These are phyloP conservation scores for Chaetorhynchus papuensis DNA, from an alignment of 2,113 vertebrate genomes.

Conservation along the genomic window DNA sequence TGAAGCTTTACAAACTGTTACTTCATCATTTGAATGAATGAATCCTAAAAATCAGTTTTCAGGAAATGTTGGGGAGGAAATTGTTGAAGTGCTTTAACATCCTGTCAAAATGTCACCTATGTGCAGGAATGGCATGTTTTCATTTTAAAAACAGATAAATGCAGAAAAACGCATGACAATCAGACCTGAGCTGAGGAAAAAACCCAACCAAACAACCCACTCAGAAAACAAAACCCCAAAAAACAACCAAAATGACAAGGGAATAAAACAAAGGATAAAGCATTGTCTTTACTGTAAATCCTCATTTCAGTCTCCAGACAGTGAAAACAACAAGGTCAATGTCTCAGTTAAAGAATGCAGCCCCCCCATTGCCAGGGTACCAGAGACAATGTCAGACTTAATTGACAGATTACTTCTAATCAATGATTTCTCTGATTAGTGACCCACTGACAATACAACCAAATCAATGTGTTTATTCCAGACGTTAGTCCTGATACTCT, in stretches of 20 bases:
- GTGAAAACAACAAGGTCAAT: neutral
- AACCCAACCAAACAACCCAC: neutral
- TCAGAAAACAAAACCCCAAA: neutral
- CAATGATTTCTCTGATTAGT: conserved; percentile 54
- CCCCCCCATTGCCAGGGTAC: neutral
- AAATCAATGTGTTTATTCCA: conserved; percentile 55
- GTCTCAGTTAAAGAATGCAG: neutral
- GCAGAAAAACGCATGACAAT: neutral
- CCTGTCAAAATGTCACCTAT: neutral
- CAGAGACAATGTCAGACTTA: conserved; percentile 5
- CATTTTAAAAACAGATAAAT: neutral
- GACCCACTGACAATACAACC: conserved; percentile 12
- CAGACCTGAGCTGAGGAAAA: neutral
- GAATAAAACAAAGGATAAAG: neutral
- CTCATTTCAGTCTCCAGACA: neutral
- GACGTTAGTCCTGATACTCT: neutral
- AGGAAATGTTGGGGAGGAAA: neutral
- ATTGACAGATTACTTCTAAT: conserved; percentile 58
- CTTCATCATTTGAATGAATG: neutral
- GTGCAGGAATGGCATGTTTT: neutral
- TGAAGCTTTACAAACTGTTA: neutral
- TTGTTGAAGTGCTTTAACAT: neutral
- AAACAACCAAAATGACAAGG: neutral
- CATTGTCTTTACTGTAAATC: neutral
- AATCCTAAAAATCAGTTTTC: neutral